These are phyloP conservation scores for Galleria mellonella DNA, from an alignment of 1,140 invertebrate genomes.

Conservation along the genomic window DNA sequence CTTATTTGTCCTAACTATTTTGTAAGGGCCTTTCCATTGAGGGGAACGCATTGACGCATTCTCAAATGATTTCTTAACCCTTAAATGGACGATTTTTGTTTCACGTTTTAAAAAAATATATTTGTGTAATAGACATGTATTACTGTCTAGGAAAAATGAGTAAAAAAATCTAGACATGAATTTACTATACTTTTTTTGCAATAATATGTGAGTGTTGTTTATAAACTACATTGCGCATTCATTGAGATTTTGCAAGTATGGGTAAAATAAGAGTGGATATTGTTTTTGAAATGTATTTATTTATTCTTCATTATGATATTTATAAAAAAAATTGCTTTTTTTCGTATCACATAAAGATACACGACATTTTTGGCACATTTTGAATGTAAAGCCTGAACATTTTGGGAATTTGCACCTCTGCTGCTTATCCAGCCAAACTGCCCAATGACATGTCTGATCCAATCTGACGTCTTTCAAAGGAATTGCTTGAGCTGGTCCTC, in stretches of 20 bases:
- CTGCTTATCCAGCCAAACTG: not conserved
- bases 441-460: not conserved
- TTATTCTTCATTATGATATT: conserved; percentile 38
- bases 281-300: conserved; percentile 42
- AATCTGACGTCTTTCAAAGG: conserved; percentile 21
- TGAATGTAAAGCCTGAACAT: not conserved
- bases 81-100: conserved; percentile 21
- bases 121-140: conserved; percentile 30
- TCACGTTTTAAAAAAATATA: conserved; percentile 27
- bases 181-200: conserved; percentile 29
- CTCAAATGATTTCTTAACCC: conserved; percentile 10
- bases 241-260: conserved; percentile 33
- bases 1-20: too few relatives aligned
- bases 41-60: too few relatives aligned
- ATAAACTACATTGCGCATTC: conserved; percentile 35
- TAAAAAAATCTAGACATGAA: conserved; percentile 35
- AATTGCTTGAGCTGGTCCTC: conserved; percentile 34
- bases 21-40: too few relatives aligned
- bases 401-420: not conserved
- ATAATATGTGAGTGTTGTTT: conserved; percentile 29
- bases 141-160: conserved; percentile 28
- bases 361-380: not conserved
- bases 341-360: conserved; percentile 11
- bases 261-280: conserved; percentile 37
- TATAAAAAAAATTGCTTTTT: conserved; percentile 45